phyloP scores from a whole-genome alignment of 2,888 invertebrate genomes.

The Apodemia mormo region DNA sequence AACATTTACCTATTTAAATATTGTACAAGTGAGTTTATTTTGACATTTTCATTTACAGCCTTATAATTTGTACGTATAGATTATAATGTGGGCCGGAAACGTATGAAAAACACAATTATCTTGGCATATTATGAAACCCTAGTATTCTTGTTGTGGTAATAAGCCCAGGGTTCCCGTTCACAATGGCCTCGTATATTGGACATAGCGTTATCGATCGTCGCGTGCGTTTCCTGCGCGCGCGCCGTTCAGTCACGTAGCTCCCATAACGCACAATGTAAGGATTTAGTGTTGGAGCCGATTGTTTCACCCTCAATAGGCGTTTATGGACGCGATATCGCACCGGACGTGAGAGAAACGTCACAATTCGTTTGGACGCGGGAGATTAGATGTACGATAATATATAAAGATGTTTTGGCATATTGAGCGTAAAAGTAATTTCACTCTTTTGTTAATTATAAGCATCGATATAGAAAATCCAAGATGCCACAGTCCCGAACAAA shows the following conservation, averaged over 20 bases:
- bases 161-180: constrained; percentile 34
- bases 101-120: constrained; percentile 3
- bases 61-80: too few relatives aligned
- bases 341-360: constrained; percentile 39
- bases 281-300: constrained; percentile 36
- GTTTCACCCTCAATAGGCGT: constrained; percentile 35
- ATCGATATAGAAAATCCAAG: too few relatives aligned
- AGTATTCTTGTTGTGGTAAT: constrained; percentile 24
- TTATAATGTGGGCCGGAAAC: not conserved
- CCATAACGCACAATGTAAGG: constrained; percentile 42
- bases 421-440: too few relatives aligned
- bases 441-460: too few relatives aligned
- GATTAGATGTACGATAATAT: constrained; percentile 19
- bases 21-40: too few relatives aligned
- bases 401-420: too few relatives aligned
- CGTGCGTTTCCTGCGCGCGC: constrained; percentile 40
- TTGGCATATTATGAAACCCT: constrained; percentile 12
- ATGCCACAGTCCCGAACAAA: too few relatives aligned
- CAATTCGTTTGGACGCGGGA: constrained; percentile 14
- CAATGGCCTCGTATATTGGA: constrained; percentile 35
- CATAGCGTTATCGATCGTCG: constrained; percentile 44
- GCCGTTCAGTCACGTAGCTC: constrained; percentile 43
- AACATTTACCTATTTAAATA: too few relatives aligned
- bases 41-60: too few relatives aligned
- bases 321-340: constrained; percentile 39